These are phyloP conservation scores for Dipodomys ordii DNA, from an alignment of 2,113 vertebrate species.

Conservation along the genomic window DNA sequence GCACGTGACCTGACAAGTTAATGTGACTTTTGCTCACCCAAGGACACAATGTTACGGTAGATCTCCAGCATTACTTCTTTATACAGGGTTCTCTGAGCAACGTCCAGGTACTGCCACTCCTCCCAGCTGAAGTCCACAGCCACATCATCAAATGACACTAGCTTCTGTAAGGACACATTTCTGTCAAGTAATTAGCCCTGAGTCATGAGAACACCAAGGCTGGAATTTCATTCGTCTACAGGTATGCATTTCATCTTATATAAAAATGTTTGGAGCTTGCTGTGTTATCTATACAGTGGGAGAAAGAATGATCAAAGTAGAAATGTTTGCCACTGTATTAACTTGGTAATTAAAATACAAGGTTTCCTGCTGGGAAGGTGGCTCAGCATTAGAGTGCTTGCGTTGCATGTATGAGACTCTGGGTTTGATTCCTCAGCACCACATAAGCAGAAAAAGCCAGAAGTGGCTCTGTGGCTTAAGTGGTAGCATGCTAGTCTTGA, in stretches of 20 bases:
- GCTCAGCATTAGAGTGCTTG: too few relatives aligned
- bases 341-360: background rate
- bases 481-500: too few relatives aligned
- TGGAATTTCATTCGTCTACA: too few relatives aligned
- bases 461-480: too few relatives aligned
- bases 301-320: background rate
- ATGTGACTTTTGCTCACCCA: slow-evolving; percentile 1
- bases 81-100: too few relatives aligned
- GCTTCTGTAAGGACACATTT: background rate
- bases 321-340: background rate
- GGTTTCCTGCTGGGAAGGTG: background rate
- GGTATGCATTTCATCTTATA: too few relatives aligned
- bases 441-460: too few relatives aligned
- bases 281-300: background rate
- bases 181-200: background rate
- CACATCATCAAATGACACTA: slow-evolving; percentile 47
- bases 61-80: slow-evolving; percentile 13
- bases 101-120: background rate
- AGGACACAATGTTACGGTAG: background rate
- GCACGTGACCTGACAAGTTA: too few relatives aligned
- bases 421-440: too few relatives aligned
- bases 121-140: slow-evolving; percentile 32
- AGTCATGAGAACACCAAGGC: background rate
- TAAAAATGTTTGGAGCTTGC: background rate
- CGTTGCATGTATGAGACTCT: too few relatives aligned